A percentile compares a stretch with the other conserved stretches of the same genome.
Conservation (phyloP, 2,888 invertebrate species). For the Heliconius erato region DNA sequence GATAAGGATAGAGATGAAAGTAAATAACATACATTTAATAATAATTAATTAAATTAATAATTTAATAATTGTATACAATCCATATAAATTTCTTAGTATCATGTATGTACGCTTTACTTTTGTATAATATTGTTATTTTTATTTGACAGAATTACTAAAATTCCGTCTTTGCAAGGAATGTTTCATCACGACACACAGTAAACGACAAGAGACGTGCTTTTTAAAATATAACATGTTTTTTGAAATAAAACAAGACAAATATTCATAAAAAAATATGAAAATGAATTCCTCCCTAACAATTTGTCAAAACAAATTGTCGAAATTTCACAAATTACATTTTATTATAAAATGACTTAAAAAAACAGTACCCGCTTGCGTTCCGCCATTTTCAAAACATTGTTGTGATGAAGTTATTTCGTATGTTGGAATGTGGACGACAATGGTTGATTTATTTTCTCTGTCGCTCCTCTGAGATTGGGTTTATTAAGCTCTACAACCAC, state of each 20-base stretch:
- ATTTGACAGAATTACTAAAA: not conserved
- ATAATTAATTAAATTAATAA: no score
- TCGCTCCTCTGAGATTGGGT: constrained; percentile 17
- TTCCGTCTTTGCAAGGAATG: not conserved
- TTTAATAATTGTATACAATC: not conserved
- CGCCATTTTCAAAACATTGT: constrained; percentile 39
- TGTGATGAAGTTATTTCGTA: constrained; percentile 40
- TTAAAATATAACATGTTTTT: not conserved
- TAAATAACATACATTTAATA: no score
- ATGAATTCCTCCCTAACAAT: constrained; percentile 13
- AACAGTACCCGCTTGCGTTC: constrained; percentile 26
- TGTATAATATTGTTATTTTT: not conserved
- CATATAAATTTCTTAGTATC: not conserved
- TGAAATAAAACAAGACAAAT: not conserved
- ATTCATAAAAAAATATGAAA: not conserved
- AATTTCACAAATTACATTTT: constrained; percentile 33
- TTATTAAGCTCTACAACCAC: not conserved
- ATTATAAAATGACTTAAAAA: constrained; percentile 29
- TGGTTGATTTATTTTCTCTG: constrained; percentile 33
- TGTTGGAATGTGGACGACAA: constrained; percentile 35
- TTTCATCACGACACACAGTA: not conserved
- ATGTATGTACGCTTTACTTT: not conserved
- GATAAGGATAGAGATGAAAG: no score
- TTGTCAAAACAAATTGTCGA: constrained; percentile 29
- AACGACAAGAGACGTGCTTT: not conserved